Evolutionary conservation across 2,113 vertebrate genomes (phyloP).

Genomic region (Ochotona princeps): DNA sequence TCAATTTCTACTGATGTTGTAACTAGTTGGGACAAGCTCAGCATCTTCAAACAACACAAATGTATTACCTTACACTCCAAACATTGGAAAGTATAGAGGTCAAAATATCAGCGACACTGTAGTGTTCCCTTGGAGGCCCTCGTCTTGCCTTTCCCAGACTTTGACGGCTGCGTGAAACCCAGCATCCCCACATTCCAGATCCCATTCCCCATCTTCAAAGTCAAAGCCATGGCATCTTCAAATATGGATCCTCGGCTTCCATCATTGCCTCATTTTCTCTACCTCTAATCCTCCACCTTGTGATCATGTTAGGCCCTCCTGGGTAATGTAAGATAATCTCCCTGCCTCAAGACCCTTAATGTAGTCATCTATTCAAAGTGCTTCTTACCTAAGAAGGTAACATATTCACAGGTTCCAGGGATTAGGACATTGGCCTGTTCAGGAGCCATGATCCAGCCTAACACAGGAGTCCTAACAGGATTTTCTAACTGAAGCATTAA

Average conservation of each 20-base stretch:
- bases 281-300: neutral
- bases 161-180: neutral
- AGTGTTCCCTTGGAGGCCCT: neutral
- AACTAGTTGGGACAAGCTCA: neutral
- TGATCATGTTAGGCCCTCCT: neutral
- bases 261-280: neutral
- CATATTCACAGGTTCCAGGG: neutral
- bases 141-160: neutral
- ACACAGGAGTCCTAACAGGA: neutral
- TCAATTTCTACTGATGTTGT: neutral
- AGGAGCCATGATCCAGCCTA: neutral
- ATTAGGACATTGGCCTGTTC: neutral
- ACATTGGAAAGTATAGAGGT: too few species aligned
- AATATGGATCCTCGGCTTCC: neutral
- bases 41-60: neutral
- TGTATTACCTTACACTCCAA: neutral
- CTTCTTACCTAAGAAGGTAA: neutral
- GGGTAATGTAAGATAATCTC: neutral
- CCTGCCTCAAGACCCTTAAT: neutral
- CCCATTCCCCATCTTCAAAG: neutral
- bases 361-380: neutral
- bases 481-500: neutral
- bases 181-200: neutral
- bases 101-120: neutral
- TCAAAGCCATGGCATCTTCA: neutral